phyloP scores from a whole-genome alignment of 2,113 vertebrate genomes.

The Oceanodroma tethys region DNA sequence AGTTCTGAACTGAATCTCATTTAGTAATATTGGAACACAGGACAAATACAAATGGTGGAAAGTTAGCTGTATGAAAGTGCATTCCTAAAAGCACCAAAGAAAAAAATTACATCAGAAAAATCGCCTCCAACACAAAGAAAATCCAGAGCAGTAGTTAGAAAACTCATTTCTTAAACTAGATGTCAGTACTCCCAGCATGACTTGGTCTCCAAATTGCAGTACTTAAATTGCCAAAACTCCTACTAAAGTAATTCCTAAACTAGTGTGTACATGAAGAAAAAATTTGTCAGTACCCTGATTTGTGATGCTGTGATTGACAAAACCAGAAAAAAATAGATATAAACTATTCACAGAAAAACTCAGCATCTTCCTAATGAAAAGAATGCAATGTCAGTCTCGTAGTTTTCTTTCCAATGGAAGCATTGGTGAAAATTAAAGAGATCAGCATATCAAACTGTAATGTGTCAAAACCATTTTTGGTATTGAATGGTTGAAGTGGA shows the following conservation, averaged over 20 bases:
- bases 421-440: background rate
- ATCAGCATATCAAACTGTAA: background rate
- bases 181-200: background rate
- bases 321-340: background rate
- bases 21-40: background rate
- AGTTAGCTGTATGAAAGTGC: background rate
- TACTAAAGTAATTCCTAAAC: background rate
- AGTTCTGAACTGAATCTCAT: constrained; percentile 22
- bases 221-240: background rate
- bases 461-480: background rate
- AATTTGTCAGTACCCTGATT: background rate
- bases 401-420: background rate
- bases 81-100: background rate
- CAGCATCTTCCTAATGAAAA: background rate
- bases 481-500: background rate
- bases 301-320: background rate
- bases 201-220: background rate
- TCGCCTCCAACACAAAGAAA: background rate
- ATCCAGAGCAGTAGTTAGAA: background rate
- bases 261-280: background rate
- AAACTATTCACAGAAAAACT: background rate
- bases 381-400: background rate
- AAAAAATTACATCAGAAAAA: background rate
- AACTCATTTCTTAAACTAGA: background rate
- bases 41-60: background rate